Evolutionary conservation across 2,888 invertebrate genomes (phyloP).

Genomic region (Silvanus unidentatus): DNA sequence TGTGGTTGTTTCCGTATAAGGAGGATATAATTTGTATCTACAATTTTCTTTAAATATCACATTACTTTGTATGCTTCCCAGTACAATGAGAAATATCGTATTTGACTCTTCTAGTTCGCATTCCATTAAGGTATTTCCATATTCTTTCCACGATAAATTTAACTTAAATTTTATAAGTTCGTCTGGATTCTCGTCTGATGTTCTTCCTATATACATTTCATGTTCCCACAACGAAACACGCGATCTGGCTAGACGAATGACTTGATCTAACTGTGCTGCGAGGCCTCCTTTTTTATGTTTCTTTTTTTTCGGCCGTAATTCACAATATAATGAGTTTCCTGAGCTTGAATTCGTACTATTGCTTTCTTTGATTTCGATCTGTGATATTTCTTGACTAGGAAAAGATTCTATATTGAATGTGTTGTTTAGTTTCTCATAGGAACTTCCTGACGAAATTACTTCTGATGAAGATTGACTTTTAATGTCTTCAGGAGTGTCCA

Average conservation of each 20-base stretch:
- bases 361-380: too few relatives aligned
- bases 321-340: constrained; percentile 20
- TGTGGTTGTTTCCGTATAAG: constrained; percentile 10
- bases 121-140: constrained; percentile 28
- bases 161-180: constrained; percentile 23
- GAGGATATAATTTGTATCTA: constrained; percentile 31
- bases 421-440: too few relatives aligned
- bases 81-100: constrained; percentile 1
- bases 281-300: constrained; percentile 50
- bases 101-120: constrained; percentile 15
- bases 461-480: too few relatives aligned
- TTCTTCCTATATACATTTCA: constrained; percentile 49
- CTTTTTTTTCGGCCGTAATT: constrained; percentile 22
- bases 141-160: constrained; percentile 27
- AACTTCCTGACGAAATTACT: too few relatives aligned
- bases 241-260: constrained; percentile 48
- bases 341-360: too few relatives aligned
- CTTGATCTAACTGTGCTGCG: constrained; percentile 44
- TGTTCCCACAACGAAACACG: constrained; percentile 52
- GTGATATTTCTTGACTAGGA: too few relatives aligned
- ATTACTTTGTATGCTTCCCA: not conserved
- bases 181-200: constrained; percentile 35
- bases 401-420: too few relatives aligned
- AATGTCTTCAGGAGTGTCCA: too few relatives aligned
- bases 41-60: constrained; percentile 10